These are phyloP conservation scores for Artibeus lituratus DNA, from an alignment of 2,797 vertebrate genomes.

Conservation along the genomic window DNA sequence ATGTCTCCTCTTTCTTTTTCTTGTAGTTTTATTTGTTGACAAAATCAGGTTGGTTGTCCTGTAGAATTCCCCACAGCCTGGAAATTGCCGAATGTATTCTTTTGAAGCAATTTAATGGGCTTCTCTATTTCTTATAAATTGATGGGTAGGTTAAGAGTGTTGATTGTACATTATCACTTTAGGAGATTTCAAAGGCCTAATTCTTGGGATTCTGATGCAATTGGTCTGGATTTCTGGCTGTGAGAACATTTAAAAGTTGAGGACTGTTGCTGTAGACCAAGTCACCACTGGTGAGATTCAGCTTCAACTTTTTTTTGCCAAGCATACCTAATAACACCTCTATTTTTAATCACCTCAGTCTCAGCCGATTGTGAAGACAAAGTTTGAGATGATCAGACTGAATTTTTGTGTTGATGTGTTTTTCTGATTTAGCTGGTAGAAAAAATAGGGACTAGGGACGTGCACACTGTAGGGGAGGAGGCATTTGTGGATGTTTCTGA, in stretches of 20 bases:
- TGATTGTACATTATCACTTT: neutral
- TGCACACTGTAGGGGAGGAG: neutral
- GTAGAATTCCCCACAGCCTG: neutral
- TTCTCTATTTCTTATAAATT: neutral
- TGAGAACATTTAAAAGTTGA: neutral
- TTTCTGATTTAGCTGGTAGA: neutral
- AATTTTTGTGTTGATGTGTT: constrained; percentile 26
- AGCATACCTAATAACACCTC: neutral
- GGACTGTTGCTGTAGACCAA: neutral
- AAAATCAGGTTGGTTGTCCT: neutral
- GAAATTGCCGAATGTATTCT: neutral
- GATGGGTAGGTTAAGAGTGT: neutral
- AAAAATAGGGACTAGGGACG: neutral
- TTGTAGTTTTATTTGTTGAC: neutral
- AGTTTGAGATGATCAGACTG: neutral
- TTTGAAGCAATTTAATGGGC: neutral
- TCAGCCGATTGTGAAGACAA: neutral
- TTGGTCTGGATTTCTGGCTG: neutral
- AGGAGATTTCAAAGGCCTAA: neutral
- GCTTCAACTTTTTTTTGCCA: neutral
- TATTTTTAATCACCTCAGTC: neutral
- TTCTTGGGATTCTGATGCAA: neutral
- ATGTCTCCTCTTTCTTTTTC: neutral
- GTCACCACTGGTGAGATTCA: neutral
- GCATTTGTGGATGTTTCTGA: neutral